Base-by-base conservation (phyloP, 1,140 invertebrate genomes). In the Calycopis cecrops region DNA sequence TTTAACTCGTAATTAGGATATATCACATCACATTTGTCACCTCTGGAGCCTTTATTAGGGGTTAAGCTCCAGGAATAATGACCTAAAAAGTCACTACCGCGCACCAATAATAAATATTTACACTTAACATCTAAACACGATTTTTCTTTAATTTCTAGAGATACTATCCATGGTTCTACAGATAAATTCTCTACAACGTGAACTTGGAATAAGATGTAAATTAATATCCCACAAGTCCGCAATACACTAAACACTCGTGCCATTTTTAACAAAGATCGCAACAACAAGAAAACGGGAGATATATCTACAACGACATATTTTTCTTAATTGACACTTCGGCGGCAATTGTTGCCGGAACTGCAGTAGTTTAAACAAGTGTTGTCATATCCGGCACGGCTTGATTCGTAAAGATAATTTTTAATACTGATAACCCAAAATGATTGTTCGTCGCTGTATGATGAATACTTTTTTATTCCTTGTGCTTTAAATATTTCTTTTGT, bases 191-290 rank as follows among this genome's bases (percentile, higher is more conserved):
- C 55, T 0, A 44, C 55, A 60, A 72, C 68, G 59, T 65, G 57
- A 73, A 80, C 73, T 52, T 69, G 60, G 57, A 75, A 65, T 63
- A 79, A 60, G 61, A 87, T 52, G 63, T 59, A 76, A 52, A 76
- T 62, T 52, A 84, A 67, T 82, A 85, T 77, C 68, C 82, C 76
- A 83, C 82, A 85, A 88, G 85, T 88, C 85, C 85, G 85, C 52
- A 83, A 75, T 61, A 78, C 62, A 71, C 66, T 77, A 59, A 50
- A 66, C 60, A 72, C 69, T 73, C 66, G 59, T 63, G 76, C 77
- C 85, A 88, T 88, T 79, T 82, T 65, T 63, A 28, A 33, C 48
- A 60, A 48, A 50, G 61, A 49, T 54, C 61, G 61, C 55, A 60
- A 52, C 34, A 35, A 63, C 75, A 74, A 58, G 53, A 79, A 83